Base-by-base conservation (phyloP, 2,888 invertebrate species). In the Sceliomorpha sp. region DNA sequence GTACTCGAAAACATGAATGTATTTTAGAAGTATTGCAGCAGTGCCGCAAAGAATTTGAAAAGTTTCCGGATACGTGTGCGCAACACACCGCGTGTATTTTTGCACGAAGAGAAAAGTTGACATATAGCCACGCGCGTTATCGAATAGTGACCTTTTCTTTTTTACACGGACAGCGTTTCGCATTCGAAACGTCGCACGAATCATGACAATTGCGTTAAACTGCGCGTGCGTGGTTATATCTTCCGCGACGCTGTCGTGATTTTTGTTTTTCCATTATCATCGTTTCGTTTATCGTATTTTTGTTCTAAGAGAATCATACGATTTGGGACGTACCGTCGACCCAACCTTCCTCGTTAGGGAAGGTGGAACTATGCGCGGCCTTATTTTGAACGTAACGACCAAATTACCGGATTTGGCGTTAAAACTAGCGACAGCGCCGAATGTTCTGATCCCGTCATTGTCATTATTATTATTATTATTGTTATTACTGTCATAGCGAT, bases 11-110 rank as follows among this genome's bases (percentile, higher is more conserved):
- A 9, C n/a, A 42, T 26, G 12, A 7, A 14, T 45, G 70, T 75
- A 73, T 72, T 66, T 73, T 77, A 79, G 79, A 78, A 76, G 76
- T 76, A 76, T 29, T 70, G 34, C 59, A 36, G 58, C 53, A 34
- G 20, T 26, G 55, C 45, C 45, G 20, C 40, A 24, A 26, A 8
- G 36, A 55, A 71, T 64, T 69, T 69, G 36, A 59, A 75, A 64
- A 45, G 6, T 67, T 56, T 42, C 1, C n/a, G n/a, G n/a, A n/a
- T 17, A n/a, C 6, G 15, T 32, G 45, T 40, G 27, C 10, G n/a
- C n/a, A n/a, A n/a, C n/a, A n/a, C n/a, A n/a, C n/a, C n/a, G n/a
- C n/a, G n/a, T n/a, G n/a, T n/a, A n/a, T 63, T 62, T 56, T 55
- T 14, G 24, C 13, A 40, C n/a, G 14, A 26, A 10, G 13, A 26